Percentiles rank a stretch among this genome's conserved stretches.
These are phyloP conservation scores for Parnassius apollo DNA, from an alignment of 2,888 invertebrate species.

Conservation along the genomic window DNA sequence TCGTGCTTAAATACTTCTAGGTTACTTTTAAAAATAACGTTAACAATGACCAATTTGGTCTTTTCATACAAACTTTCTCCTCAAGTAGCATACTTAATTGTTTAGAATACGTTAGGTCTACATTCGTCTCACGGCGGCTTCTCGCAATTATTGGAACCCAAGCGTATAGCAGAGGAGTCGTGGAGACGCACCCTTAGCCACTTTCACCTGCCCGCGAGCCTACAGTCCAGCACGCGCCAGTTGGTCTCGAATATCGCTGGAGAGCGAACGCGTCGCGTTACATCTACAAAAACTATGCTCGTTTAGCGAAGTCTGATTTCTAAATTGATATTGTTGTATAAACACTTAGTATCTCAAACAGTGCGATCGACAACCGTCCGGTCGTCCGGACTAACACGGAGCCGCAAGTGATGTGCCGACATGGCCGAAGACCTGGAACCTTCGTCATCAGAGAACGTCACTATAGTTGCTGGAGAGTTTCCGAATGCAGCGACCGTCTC, in stretches of 20 bases:
- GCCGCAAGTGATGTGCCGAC: slow-evolving; percentile 32
- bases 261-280: slow-evolving; percentile 22
- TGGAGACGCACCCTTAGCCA: slow-evolving; percentile 35
- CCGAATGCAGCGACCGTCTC: slow-evolving; percentile 67
- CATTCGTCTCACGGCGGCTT: slow-evolving; percentile 22
- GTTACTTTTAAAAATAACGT: too few relatives aligned
- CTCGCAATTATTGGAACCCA: slow-evolving; percentile 10
- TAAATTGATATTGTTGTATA: not conserved
- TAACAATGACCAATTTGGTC: slow-evolving; percentile 14
- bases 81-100: slow-evolving; percentile 4
- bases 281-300: not conserved
- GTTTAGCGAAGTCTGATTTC: not conserved
- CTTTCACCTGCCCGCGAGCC: slow-evolving; percentile 39
- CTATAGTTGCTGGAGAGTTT: slow-evolving; percentile 47
- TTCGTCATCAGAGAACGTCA: slow-evolving; percentile 41
- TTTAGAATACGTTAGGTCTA: slow-evolving; percentile 9
- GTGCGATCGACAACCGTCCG: not conserved
- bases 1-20: too few relatives aligned
- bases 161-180: slow-evolving; percentile 8
- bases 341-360: not conserved
- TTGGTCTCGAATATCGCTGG: slow-evolving; percentile 35
- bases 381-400: not conserved
- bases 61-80: slow-evolving; percentile 7
- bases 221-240: slow-evolving; percentile 32
- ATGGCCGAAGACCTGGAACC: slow-evolving; percentile 45